These are phyloP conservation scores for Tinamus guttatus DNA, from an alignment of 2,113 vertebrate species.

Conservation along the genomic window DNA sequence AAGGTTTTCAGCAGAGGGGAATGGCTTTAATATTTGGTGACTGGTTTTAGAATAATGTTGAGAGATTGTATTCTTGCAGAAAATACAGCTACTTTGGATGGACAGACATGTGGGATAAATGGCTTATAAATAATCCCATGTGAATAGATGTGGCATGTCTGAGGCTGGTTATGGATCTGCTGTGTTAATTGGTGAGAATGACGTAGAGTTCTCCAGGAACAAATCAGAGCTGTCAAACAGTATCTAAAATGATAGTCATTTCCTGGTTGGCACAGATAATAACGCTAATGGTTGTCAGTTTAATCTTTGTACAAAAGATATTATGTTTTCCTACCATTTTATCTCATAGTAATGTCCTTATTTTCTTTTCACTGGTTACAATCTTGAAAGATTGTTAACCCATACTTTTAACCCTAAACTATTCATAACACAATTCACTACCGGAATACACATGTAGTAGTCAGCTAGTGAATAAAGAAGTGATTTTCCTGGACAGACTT, in stretches of 20 bases:
- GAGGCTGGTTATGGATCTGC: conserved; percentile 46
- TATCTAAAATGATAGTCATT: conserved; percentile 56
- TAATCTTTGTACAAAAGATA: conserved; percentile 36
- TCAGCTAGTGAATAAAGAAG: background rate
- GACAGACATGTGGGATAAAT: conserved; percentile 48
- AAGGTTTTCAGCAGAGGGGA: background rate
- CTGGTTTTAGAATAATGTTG: conserved; percentile 23
- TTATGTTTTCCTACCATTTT: conserved; percentile 36
- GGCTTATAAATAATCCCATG: conserved; percentile 36
- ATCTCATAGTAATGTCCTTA: conserved; percentile 19
- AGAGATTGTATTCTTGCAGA: conserved; percentile 13
- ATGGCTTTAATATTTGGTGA: background rate
- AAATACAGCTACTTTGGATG: conserved; percentile 43
- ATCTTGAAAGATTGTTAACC: background rate
- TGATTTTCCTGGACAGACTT: background rate
- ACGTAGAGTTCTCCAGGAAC: conserved; percentile 37
- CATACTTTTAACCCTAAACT: background rate
- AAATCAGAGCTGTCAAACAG: conserved; percentile 63
- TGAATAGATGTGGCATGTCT: background rate
- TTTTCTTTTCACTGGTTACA: conserved; percentile 36
- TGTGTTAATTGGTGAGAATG: conserved; percentile 58
- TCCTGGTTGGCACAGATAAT: conserved; percentile 59
- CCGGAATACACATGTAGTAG: background rate
- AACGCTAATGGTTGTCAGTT: conserved; percentile 41
- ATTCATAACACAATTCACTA: background rate